phyloP scores from a whole-genome alignment of 1,140 invertebrate genomes.

The Aporrectodea caliginosa region DNA sequence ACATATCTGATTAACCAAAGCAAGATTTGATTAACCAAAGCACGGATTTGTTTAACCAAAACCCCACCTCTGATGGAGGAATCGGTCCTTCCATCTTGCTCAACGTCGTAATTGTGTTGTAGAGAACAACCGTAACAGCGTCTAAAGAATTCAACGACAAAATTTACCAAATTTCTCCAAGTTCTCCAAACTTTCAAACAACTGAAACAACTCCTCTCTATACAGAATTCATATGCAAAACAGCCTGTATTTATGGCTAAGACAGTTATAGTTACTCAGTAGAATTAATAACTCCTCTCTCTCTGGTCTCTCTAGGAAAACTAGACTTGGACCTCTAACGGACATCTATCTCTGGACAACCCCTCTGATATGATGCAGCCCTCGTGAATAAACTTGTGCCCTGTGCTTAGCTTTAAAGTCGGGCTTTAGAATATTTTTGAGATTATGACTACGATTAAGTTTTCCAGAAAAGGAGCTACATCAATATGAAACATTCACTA shows the following conservation, averaged over 20 bases:
- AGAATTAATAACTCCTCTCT: too few species aligned
- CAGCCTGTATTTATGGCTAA: neutral
- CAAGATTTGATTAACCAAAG: neutral
- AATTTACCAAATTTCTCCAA: neutral
- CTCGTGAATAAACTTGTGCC: too few species aligned
- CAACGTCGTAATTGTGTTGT: slow-evolving; percentile 48
- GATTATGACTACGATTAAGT: too few species aligned
- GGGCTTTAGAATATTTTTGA: too few species aligned
- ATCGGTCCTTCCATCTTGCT: slow-evolving; percentile 39
- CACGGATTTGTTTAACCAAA: neutral
- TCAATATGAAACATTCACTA: too few species aligned
- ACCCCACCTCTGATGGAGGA: slow-evolving; percentile 12
- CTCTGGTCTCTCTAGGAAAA: too few species aligned
- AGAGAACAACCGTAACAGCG: slow-evolving; percentile 56
- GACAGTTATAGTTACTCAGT: too few species aligned
- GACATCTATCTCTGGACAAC: too few species aligned
- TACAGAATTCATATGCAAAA: neutral
- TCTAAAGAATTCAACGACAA: slow-evolving; percentile 41
- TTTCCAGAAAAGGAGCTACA: too few species aligned
- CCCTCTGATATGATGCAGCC: too few species aligned
- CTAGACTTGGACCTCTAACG: too few species aligned
- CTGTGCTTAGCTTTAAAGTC: too few species aligned
- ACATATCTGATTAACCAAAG: neutral
- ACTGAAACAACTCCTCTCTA: neutral
- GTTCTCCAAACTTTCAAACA: neutral